Percentiles rank a stretch among this genome's conserved stretches.
These are phyloP conservation scores for Numenius phaeopus DNA, from an alignment of 2,797 vertebrate species.

Conservation along the genomic window DNA sequence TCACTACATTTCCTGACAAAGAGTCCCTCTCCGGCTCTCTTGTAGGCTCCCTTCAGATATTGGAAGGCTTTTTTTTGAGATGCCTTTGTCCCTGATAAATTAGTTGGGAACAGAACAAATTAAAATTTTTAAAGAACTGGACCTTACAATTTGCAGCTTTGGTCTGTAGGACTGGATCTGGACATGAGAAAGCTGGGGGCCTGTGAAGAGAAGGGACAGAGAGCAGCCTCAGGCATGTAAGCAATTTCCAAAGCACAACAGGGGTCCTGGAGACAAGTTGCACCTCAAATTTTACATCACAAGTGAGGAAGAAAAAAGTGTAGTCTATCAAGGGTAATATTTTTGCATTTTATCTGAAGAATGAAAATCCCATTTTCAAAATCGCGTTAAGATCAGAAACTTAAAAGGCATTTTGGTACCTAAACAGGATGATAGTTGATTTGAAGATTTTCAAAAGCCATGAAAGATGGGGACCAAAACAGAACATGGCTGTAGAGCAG, in stretches of 20 bases:
- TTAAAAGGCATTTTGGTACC: background rate
- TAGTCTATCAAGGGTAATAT: background rate
- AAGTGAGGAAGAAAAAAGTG: background rate
- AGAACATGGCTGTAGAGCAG: background rate
- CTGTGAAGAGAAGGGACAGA: background rate
- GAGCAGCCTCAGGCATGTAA: background rate
- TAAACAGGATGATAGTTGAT: background rate
- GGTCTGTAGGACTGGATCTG: background rate
- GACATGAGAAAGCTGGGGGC: background rate
- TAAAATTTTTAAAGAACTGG: background rate
- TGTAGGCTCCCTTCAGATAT: too few species aligned
- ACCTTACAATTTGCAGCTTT: background rate
- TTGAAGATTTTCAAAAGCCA: background rate
- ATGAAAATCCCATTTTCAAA: background rate
- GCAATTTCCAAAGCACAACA: background rate
- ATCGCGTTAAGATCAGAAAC: background rate
- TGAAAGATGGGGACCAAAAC: background rate
- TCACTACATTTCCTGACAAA: too few species aligned
- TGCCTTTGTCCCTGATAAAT: background rate
- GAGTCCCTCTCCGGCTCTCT: too few species aligned
- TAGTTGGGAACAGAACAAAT: background rate
- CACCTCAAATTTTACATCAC: background rate
- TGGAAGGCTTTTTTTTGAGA: background rate
- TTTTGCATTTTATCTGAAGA: background rate
- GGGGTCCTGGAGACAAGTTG: background rate